phyloP scores from a whole-genome alignment of 1,140 invertebrate species.

The Sipha flava region DNA sequence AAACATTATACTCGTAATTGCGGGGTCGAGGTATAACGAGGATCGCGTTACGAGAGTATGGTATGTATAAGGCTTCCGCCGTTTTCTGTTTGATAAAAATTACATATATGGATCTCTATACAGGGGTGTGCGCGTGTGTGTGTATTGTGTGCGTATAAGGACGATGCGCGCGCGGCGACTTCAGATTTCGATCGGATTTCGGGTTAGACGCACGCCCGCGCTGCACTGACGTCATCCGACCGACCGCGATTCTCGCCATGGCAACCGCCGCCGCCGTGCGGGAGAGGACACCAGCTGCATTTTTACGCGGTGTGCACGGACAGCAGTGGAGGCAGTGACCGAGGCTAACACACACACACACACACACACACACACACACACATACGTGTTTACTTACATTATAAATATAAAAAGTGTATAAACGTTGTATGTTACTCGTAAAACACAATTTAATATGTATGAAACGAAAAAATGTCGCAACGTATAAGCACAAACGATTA shows the following conservation, averaged over 20 bases:
- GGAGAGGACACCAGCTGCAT: neutral
- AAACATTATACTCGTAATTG: neutral
- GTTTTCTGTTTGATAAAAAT: no score
- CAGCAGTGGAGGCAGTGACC: neutral
- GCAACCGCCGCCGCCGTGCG: neutral
- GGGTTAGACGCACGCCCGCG: neutral
- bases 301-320: neutral
- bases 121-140: neutral
- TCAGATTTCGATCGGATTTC: slow-evolving; percentile 7
- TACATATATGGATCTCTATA: no score
- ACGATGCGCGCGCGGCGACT: neutral
- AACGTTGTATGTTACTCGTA: no score
- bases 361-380: no score
- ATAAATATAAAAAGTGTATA: no score
- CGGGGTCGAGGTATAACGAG: neutral
- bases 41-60: no score
- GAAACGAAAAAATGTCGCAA: no score
- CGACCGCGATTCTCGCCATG: neutral
- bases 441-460: no score
- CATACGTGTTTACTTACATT: no score
- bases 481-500: no score
- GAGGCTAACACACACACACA: no score
- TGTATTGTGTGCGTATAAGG: neutral
- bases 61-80: no score
- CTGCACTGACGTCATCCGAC: slow-evolving; percentile 3